These are phyloP conservation scores for Chiloscyllium punctatum DNA, from an alignment of 2,797 vertebrate species.

Conservation along the genomic window DNA sequence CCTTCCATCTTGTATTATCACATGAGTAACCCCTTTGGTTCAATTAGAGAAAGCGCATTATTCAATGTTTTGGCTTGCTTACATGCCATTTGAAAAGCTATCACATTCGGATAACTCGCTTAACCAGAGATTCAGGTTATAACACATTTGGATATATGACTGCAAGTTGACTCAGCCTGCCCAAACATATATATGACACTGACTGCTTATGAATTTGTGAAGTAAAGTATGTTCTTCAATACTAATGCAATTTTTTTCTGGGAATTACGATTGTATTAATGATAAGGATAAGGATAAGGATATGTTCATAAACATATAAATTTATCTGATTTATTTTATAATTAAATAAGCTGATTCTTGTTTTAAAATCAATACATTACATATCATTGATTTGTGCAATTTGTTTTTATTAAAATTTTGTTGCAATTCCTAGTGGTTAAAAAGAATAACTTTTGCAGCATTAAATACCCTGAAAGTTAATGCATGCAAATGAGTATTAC, in stretches of 20 bases:
- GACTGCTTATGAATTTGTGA: neutral
- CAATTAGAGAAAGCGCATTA: neutral
- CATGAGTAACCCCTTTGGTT: neutral
- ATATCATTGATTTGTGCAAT: slow-evolving; percentile 25
- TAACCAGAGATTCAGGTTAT: neutral
- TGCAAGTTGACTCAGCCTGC: neutral
- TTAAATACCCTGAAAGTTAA: slow-evolving; percentile 68
- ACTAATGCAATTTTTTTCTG: neutral
- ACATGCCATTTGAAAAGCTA: neutral
- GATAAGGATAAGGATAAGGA: no score
- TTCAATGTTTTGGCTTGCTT: neutral
- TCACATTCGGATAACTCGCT: neutral
- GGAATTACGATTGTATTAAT: neutral
- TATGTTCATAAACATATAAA: neutral
- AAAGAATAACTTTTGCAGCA: slow-evolving; percentile 47
- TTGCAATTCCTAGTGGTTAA: slow-evolving; percentile 5
- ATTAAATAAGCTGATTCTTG: neutral
- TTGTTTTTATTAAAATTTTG: slow-evolving; percentile 18
- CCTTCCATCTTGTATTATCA: neutral
- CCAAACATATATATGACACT: neutral
- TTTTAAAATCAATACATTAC: neutral
- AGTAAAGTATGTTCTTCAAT: neutral
- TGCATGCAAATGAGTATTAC: slow-evolving; percentile 58
- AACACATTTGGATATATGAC: neutral
- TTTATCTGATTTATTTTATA: neutral